Evolutionary conservation across 2,113 vertebrate genomes (phyloP).

Genomic region (Brachyhypopomus gauderio): DNA sequence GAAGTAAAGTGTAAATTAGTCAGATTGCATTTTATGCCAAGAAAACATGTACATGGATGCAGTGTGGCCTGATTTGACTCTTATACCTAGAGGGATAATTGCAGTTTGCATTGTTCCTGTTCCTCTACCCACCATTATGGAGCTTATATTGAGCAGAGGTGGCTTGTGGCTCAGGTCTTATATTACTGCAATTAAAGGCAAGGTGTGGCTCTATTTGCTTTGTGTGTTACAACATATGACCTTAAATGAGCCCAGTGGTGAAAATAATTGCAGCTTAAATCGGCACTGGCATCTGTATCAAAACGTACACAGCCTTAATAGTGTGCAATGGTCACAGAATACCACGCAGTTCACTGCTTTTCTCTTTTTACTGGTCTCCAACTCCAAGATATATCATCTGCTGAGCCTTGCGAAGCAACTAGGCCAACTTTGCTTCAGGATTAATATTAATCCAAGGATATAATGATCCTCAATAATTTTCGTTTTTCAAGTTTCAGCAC

Average conservation of each 20-base stretch:
- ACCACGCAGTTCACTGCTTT: slow-evolving; percentile 5
- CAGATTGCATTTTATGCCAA: slow-evolving; percentile 13
- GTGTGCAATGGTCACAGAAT: slow-evolving; percentile 42
- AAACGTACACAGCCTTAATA: slow-evolving; percentile 68
- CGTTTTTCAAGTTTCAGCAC: neutral
- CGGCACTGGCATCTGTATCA: slow-evolving; percentile 77
- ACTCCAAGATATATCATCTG: neutral
- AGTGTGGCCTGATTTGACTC: slow-evolving; percentile 57
- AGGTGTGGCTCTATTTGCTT: slow-evolving; percentile 80
- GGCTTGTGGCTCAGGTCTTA: slow-evolving; percentile 76
- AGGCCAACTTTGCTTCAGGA: slow-evolving; percentile 15
- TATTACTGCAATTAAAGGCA: slow-evolving; percentile 79
- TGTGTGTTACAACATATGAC: slow-evolving; percentile 82
- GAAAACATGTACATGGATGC: slow-evolving; percentile 56
- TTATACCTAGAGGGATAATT: slow-evolving; percentile 62
- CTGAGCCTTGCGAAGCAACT: neutral
- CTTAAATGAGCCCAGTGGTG: slow-evolving; percentile 81
- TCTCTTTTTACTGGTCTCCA: neutral
- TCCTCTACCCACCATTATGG: slow-evolving; percentile 73
- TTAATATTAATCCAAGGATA: slow-evolving; percentile 8
- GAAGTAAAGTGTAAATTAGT: neutral
- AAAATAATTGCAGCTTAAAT: slow-evolving; percentile 86
- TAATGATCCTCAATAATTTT: neutral
- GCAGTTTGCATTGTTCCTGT: slow-evolving; percentile 72
- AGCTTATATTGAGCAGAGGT: slow-evolving; percentile 72